Conservation (phyloP, 1,140 invertebrate species). For the Cydia pomonella region DNA sequence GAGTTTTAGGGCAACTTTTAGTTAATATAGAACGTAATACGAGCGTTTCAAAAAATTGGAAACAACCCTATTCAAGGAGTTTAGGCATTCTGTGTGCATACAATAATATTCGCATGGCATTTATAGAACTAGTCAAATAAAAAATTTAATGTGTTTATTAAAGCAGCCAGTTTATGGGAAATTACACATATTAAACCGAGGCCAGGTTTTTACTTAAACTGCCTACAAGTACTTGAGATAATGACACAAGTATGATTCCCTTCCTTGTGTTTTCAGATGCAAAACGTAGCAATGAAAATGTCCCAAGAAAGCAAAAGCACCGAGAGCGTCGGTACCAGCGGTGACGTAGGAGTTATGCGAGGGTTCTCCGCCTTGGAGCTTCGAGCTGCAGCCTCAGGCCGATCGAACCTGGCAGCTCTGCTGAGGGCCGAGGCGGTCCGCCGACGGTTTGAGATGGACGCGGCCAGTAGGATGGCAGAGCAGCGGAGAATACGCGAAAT, state of each 20-base stretch:
- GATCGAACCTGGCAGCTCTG: conserved; percentile 86
- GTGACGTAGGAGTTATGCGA: conserved; percentile 43
- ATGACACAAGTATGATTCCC: not conserved
- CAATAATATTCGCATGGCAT: no score
- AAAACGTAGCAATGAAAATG: conserved; percentile 67
- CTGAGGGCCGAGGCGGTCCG: conserved; percentile 85
- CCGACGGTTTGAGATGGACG: conserved; percentile 84
- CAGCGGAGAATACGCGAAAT: conserved; percentile 81
- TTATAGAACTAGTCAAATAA: no score
- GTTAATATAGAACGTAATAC: no score
- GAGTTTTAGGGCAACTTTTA: no score
- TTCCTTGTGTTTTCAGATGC: conserved; percentile 56
- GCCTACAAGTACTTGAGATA: no score
- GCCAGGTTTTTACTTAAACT: no score
- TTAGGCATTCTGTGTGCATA: no score
- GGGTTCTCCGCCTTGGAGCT: conserved; percentile 67
- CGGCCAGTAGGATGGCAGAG: conserved; percentile 82
- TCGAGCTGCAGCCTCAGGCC: conserved; percentile 75
- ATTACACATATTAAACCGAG: no score
- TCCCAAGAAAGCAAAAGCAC: conserved; percentile 67
- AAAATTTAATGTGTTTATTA: no score
- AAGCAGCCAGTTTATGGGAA: no score
- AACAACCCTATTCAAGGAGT: no score
- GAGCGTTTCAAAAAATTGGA: no score
- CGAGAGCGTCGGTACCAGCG: conserved; percentile 48